Evolutionary conservation across 2,113 vertebrate species (phyloP).

Genomic region (Psittacus erithacus): DNA sequence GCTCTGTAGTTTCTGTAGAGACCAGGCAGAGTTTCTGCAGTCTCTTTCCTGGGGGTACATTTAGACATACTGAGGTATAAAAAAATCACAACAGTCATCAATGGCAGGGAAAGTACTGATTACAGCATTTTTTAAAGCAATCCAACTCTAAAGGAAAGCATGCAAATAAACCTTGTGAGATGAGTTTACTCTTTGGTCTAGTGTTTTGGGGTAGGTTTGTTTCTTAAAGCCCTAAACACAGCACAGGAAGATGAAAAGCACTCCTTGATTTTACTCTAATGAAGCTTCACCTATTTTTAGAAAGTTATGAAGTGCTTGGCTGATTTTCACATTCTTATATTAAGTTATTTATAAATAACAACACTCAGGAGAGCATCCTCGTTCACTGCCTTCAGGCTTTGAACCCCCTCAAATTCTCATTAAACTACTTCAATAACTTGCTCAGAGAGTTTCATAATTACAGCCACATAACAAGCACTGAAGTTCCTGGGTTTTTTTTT

Average conservation of each 20-base stretch:
- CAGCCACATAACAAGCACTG: neutral
- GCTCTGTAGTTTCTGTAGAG: neutral
- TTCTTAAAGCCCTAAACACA: neutral
- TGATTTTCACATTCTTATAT: constrained; percentile 33
- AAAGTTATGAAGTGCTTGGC: neutral
- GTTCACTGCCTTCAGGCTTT: constrained; percentile 35
- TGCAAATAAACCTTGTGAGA: neutral
- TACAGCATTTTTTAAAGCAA: neutral
- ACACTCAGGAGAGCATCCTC: constrained; percentile 33
- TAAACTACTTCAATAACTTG: constrained; percentile 13
- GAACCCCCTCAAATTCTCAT: constrained; percentile 43
- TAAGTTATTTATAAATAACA: constrained; percentile 66
- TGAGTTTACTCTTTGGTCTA: neutral
- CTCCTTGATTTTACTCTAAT: constrained; percentile 5
- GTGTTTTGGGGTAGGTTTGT: neutral
- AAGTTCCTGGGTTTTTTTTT: neutral
- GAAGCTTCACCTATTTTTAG: constrained; percentile 49
- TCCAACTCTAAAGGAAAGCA: neutral
- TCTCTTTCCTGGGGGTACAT: no score
- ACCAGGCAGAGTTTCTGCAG: neutral
- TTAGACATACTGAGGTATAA: neutral
- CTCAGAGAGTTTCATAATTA: neutral
- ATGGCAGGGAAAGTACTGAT: neutral
- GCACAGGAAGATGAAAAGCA: constrained; percentile 34
- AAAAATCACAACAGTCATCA: neutral